These are phyloP conservation scores for Cryptosula pallasiana DNA, from an alignment of 2,888 invertebrate genomes.

Conservation along the genomic window DNA sequence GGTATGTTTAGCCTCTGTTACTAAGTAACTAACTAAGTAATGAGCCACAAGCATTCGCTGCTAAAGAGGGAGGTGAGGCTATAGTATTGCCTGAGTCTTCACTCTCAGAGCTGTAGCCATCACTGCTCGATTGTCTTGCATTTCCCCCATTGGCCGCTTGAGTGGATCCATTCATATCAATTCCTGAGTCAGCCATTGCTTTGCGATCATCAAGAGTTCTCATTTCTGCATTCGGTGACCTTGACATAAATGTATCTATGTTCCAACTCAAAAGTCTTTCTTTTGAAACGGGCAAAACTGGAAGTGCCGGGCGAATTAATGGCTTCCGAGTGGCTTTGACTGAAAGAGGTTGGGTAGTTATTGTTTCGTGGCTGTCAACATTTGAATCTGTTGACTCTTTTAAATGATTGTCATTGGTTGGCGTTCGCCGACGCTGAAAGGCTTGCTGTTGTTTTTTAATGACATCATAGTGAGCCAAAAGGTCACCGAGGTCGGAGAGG, in stretches of 20 bases:
- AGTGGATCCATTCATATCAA: background rate
- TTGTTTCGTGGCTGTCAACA: background rate
- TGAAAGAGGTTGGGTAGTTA: background rate
- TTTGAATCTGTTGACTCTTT: background rate
- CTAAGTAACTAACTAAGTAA: too few relatives aligned
- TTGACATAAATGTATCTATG: background rate
- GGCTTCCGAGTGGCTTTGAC: background rate
- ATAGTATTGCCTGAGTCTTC: background rate
- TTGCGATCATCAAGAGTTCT: background rate
- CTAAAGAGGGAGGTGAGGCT: background rate
- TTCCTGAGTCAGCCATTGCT: slow-evolving; percentile 5
- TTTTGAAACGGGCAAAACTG: background rate
- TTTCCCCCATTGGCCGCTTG: background rate
- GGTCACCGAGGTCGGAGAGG: slow-evolving; percentile 15
- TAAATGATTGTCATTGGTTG: background rate
- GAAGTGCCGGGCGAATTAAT: slow-evolving; percentile 14
- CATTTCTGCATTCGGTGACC: background rate
- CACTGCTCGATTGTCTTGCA: background rate
- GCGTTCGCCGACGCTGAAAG: background rate
- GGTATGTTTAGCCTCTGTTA: too few relatives aligned
- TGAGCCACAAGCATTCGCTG: background rate
- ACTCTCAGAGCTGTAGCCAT: slow-evolving; percentile 7
- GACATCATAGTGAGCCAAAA: slow-evolving; percentile 10
- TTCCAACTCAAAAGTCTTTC: background rate
- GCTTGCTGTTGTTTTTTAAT: slow-evolving; percentile 9